Evolutionary conservation across 2,113 vertebrate species (phyloP), one percentile per base, ranked within the genome.

Genomic region (Pristiophorus japonicus): DNA sequence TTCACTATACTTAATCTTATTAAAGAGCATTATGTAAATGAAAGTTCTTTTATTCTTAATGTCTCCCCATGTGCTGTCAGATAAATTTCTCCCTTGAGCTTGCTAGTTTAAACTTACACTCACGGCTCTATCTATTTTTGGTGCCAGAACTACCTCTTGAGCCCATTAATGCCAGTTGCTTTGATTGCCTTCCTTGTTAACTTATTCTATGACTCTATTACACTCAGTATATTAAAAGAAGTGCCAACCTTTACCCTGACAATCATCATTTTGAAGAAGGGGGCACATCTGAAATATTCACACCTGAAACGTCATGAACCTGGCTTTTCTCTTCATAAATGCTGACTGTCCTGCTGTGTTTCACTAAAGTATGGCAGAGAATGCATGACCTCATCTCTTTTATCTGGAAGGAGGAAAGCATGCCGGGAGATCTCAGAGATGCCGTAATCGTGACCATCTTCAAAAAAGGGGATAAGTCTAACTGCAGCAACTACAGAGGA

Each of bases 21-120:
- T 59, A 55, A 55, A 88, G 85, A 59, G 47, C 85, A 59, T 88
- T 55, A 88, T 59, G 85, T 88, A 55, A 88, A 55, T 59, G 11
- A 10, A 59, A 12, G 24, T 55, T 88, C 24, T 12, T 55, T 59
- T 47, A 59, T 88, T 47, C 85, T 87, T 51, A 34, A 88, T 30
- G 85, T 88, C 85, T 88, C 51, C 84, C 85, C 85, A 34, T 88
- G 27, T 59, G 85, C 85, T 88, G 85, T 88, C 85, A 88, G 85
- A 88, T 30, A 88, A 51, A 55, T 88, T 88, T 88, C 10, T 88
- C 47, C 24, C 85, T 88, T 88, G 85, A 88, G 47, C 47, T 88
- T 85, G 22, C 42, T 85, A 24, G 42, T 47, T 85, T 47, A 85
- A 85, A 85, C 22, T 47, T 51, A 87, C 85, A 88, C 85, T 47